phyloP scores from a whole-genome alignment of 2,113 vertebrate genomes.

The Pandion haliaetus region DNA sequence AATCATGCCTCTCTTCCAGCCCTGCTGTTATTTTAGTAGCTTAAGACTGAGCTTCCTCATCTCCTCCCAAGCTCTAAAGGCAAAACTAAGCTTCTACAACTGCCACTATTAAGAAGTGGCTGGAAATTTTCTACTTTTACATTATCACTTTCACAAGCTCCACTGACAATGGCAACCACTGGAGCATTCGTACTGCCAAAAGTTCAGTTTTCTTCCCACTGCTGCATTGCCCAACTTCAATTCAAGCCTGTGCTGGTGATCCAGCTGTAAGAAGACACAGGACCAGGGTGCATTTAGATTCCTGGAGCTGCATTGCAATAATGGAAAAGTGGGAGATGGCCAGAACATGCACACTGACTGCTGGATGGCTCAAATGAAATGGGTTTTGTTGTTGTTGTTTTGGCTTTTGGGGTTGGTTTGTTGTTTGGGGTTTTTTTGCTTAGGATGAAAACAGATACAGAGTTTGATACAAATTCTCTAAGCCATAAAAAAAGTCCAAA shows the following conservation, averaged over 20 bases:
- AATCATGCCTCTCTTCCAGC: not conserved
- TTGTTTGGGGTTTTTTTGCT: not conserved
- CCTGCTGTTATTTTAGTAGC: not conserved
- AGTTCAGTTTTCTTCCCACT: not conserved
- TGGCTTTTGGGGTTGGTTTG: not conserved
- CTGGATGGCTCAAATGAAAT: not conserved
- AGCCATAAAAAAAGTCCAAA: not conserved
- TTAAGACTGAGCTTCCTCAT: not conserved
- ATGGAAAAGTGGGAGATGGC: not conserved
- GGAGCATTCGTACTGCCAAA: not conserved
- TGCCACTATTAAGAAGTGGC: not conserved
- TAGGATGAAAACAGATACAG: not conserved
- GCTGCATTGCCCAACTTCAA: not conserved
- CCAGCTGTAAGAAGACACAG: not conserved
- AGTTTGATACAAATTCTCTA: not conserved
- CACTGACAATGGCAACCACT: not conserved
- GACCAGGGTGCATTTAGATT: not conserved
- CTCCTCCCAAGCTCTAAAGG: not conserved
- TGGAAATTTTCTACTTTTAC: not conserved
- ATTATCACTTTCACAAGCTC: not conserved
- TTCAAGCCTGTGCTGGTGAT: not conserved
- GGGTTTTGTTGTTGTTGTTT: not conserved
- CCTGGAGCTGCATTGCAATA: not conserved
- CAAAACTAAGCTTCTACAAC: not conserved
- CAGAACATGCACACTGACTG: fast-evolving